These are phyloP conservation scores for Denticeps clupeoides DNA, from an alignment of 2,797 vertebrate species.

Conservation along the genomic window DNA sequence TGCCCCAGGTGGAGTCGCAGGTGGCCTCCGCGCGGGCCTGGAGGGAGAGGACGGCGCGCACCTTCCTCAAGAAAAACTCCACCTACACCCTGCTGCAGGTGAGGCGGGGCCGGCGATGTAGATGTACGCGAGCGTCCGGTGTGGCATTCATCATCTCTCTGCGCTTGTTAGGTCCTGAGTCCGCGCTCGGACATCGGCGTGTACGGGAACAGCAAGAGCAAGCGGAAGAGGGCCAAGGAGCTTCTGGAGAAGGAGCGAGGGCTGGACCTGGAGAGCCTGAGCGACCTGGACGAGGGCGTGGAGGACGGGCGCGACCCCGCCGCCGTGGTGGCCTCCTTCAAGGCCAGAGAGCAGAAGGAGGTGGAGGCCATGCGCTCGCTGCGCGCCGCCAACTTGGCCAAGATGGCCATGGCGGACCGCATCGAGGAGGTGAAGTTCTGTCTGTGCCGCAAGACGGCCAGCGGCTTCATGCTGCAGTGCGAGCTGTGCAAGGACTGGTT, in stretches of 20 bases:
- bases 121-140: too few relatives aligned
- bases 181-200: slow-evolving; percentile 87
- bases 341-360: slow-evolving; percentile 88
- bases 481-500: slow-evolving; percentile 99
- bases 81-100: slow-evolving; percentile 90
- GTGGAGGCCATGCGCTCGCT: slow-evolving; percentile 88
- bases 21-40: slow-evolving; percentile 86
- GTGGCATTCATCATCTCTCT: too few relatives aligned
- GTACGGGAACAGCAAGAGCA: slow-evolving; percentile 88
- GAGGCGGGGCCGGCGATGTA: slow-evolving; percentile 5
- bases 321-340: slow-evolving; percentile 85
- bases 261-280: slow-evolving; percentile 75
- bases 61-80: slow-evolving; percentile 97
- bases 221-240: slow-evolving; percentile 83
- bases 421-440: slow-evolving; percentile 98
- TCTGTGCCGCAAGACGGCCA: slow-evolving; percentile 89
- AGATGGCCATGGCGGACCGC: slow-evolving; percentile 93
- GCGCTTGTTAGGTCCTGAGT: slow-evolving; percentile 73
- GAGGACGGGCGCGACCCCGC: slow-evolving; percentile 85
- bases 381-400: slow-evolving; percentile 84
- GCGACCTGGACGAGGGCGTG: slow-evolving; percentile 76
- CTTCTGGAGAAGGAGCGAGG: slow-evolving; percentile 84
- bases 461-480: slow-evolving; percentile 95
- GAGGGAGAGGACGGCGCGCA: slow-evolving; percentile 89
- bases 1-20: slow-evolving; percentile 90